These are phyloP conservation scores for Eremophila alpestris DNA, from an alignment of 2,797 vertebrate species.

Conservation along the genomic window DNA sequence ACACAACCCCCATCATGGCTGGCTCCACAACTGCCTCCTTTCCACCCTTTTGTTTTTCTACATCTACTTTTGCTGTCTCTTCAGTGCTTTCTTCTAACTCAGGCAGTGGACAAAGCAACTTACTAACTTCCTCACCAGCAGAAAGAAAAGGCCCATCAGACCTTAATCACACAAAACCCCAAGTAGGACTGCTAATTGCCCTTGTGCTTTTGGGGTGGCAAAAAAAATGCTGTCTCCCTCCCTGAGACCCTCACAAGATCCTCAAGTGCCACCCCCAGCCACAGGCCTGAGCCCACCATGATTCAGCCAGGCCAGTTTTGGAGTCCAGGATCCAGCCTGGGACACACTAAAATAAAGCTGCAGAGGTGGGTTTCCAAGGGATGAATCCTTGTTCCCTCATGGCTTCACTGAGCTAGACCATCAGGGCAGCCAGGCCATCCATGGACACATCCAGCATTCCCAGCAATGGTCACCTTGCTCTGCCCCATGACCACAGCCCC, in stretches of 20 bases:
- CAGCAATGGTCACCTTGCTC: not conserved
- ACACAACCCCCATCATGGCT: not conserved
- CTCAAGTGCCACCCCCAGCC: not conserved
- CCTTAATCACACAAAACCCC: not conserved
- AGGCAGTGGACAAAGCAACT: not conserved
- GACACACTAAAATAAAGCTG: not conserved
- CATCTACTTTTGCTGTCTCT: not conserved
- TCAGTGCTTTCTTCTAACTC: not conserved
- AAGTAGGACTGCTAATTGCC: not conserved
- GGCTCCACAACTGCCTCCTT: conserved; percentile 11
- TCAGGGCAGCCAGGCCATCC: not conserved
- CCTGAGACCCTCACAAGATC: not conserved
- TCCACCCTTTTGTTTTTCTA: not conserved
- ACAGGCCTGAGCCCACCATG: rapidly evolving
- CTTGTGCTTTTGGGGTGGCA: not conserved
- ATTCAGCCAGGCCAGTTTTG: not conserved
- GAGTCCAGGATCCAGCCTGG: not conserved
- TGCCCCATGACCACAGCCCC: rapidly evolving
- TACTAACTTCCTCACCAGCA: not conserved
- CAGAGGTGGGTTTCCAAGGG: not conserved
- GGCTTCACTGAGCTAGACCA: not conserved
- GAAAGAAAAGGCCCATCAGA: not conserved
- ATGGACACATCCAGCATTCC: not conserved
- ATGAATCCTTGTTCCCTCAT: not conserved
- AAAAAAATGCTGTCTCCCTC: not conserved